Base-by-base conservation (phyloP, 2,797 vertebrate genomes). In the Amblyopsis hoosieri region DNA sequence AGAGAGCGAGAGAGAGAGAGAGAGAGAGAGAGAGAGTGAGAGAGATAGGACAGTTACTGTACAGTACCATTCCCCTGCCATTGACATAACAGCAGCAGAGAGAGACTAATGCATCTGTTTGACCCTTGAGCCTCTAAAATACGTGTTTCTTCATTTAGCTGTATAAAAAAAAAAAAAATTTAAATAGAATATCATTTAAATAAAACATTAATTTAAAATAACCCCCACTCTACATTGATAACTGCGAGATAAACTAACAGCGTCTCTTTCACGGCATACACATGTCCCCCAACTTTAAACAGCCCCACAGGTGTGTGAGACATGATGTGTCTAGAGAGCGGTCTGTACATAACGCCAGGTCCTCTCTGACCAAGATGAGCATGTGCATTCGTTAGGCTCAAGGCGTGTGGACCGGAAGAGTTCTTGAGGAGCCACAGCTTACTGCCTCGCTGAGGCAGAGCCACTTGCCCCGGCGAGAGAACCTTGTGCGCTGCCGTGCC, bases 301-400 rank as follows among this genome's bases (percentile, higher is more conserved):
- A 3, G n/a, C 14, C 59, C n/a, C 17, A 60, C 19, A 14, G 12
- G 65, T 63, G 46, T 76, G 57, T 56, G 64, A 62, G 57, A 57
- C n/a, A 46, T 51, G 45, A 64, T 69, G 68, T 31, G 33, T 59
- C n/a, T 23, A 23, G 37, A 37, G 57, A 60, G 56, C 49, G 56
- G 68, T 12, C 48, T 53, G 45, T 46, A 48, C 66, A 66, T 81
- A 73, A 82, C 69, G 51, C 48, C 45, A 57, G 79, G 78, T 81
- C 57, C 64, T 76, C 62, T 83, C 61, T 68, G 37, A 76, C 86
- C 71, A 82, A 53, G 53, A 45, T 19, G 74, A 52, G 56, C 58
- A 13, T 84, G 64, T 57, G 71, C 84, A 78, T 82, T 86, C 72
- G 82, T 87, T 83, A 76, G 52, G 29, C 12, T 60, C 68, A 15